These are phyloP conservation scores for Pitta sordida DNA, from an alignment of 2,113 vertebrate genomes.

Conservation along the genomic window DNA sequence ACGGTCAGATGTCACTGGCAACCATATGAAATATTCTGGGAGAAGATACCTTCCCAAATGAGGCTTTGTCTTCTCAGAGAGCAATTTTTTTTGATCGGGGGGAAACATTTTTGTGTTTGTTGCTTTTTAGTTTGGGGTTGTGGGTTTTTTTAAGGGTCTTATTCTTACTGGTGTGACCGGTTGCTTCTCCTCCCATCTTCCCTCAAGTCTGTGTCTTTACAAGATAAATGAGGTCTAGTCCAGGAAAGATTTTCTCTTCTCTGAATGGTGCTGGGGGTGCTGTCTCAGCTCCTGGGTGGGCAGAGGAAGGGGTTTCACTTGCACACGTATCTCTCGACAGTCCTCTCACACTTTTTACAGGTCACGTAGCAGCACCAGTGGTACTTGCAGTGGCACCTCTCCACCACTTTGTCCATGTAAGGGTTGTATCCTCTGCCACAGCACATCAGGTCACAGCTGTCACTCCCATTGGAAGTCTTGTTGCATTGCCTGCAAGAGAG, in stretches of 20 bases:
- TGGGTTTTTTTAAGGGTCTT: background rate
- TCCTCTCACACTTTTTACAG: slow-evolving; percentile 93
- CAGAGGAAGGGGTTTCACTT: slow-evolving; percentile 77
- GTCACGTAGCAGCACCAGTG: slow-evolving; percentile 99
- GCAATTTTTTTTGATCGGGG: background rate
- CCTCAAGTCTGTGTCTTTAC: background rate
- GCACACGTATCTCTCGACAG: slow-evolving; percentile 94
- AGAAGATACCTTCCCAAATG: background rate
- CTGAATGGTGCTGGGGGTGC: slow-evolving; percentile 72
- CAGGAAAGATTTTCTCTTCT: slow-evolving; percentile 26
- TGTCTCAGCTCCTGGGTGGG: background rate
- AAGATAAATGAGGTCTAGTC: background rate
- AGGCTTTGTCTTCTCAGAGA: background rate
- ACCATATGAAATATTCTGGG: background rate
- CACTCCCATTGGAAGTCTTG: slow-evolving; percentile 93
- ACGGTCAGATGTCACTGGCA: background rate
- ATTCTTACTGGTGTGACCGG: background rate
- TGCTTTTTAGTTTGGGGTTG: background rate
- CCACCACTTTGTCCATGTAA: slow-evolving; percentile 93
- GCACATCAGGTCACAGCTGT: slow-evolving; percentile 99
- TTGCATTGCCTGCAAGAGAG: slow-evolving; percentile 88
- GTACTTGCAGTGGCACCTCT: slow-evolving; percentile 97
- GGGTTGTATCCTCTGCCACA: slow-evolving; percentile 97
- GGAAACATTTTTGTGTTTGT: background rate
- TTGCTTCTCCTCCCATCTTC: background rate